Evolutionary conservation across 2,888 invertebrate genomes (phyloP).

Genomic region (Eupithecia subfuscata): DNA sequence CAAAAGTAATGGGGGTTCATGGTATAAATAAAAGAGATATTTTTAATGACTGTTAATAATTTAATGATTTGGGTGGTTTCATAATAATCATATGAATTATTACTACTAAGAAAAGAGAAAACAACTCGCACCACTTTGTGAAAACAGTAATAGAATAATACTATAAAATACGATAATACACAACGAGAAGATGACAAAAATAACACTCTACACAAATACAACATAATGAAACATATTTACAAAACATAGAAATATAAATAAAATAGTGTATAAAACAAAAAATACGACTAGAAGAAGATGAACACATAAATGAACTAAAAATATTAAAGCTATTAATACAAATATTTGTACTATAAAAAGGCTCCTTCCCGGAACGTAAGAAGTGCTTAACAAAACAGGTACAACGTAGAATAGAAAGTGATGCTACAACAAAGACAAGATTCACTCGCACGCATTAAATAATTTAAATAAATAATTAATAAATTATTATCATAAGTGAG

Average conservation of each 20-base stretch:
- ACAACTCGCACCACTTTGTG: slow-evolving; percentile 40
- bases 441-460: slow-evolving; percentile 69
- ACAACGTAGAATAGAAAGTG: slow-evolving; percentile 60
- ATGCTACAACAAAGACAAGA: slow-evolving; percentile 63
- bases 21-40: slow-evolving; percentile 23
- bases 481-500: slow-evolving; percentile 75
- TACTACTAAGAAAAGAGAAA: slow-evolving; percentile 41
- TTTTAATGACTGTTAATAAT: slow-evolving; percentile 48
- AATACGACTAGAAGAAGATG: slow-evolving; percentile 61
- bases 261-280: slow-evolving; percentile 28
- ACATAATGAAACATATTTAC: slow-evolving; percentile 73
- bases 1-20: neutral
- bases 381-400: slow-evolving; percentile 64
- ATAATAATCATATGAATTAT: slow-evolving; percentile 54
- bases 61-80: slow-evolving; percentile 65
- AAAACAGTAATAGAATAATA: slow-evolving; percentile 43
- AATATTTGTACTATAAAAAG: slow-evolving; percentile 69
- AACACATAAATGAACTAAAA: slow-evolving; percentile 59
- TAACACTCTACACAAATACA: slow-evolving; percentile 73
- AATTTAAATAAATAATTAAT: slow-evolving; percentile 76
- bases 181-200: slow-evolving; percentile 71
- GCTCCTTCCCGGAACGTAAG: slow-evolving; percentile 17
- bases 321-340: slow-evolving; percentile 67
- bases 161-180: slow-evolving; percentile 46
- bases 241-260: neutral